Evolutionary conservation across 2,113 vertebrate species (phyloP).

Genomic region (Stegastes partitus): DNA sequence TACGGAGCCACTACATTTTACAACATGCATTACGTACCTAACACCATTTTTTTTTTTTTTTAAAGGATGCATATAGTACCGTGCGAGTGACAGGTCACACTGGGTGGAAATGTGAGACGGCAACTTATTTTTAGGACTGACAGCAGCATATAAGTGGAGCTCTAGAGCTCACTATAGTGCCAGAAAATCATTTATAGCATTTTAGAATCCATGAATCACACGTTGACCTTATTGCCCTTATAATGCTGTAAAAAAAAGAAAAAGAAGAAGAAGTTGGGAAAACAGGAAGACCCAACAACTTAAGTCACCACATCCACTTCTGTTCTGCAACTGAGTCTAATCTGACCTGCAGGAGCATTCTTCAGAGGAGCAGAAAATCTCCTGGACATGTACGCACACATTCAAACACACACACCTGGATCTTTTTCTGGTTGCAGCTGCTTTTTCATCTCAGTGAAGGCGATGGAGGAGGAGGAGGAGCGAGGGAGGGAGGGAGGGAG

Average conservation of each 20-base stretch:
- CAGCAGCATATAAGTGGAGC: background rate
- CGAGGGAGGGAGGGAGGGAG: constrained; percentile 20
- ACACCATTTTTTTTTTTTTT: background rate
- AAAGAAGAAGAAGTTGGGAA: background rate
- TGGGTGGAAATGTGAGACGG: background rate
- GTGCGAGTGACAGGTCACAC: background rate
- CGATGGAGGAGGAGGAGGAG: background rate
- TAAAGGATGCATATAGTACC: background rate
- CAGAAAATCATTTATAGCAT: background rate
- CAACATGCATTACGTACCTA: background rate
- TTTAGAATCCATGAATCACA: background rate
- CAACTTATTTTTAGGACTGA: background rate
- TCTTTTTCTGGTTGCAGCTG: constrained; percentile 61
- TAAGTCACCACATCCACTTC: background rate
- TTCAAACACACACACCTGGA: constrained; percentile 65
- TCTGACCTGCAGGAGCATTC: constrained; percentile 45
- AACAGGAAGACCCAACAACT: background rate
- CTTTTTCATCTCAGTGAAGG: constrained; percentile 27
- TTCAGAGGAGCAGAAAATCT: constrained; percentile 36
- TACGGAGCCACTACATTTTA: too few relatives aligned
- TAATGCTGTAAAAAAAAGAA: background rate
- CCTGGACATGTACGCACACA: constrained; percentile 27
- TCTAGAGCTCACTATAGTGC: background rate
- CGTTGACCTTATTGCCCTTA: background rate
- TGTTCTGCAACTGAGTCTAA: constrained; percentile 19